A percentile compares a stretch with the other conserved stretches of the same genome.
Conservation (phyloP, 2,113 vertebrate species). For the Macaca nemestrina region DNA sequence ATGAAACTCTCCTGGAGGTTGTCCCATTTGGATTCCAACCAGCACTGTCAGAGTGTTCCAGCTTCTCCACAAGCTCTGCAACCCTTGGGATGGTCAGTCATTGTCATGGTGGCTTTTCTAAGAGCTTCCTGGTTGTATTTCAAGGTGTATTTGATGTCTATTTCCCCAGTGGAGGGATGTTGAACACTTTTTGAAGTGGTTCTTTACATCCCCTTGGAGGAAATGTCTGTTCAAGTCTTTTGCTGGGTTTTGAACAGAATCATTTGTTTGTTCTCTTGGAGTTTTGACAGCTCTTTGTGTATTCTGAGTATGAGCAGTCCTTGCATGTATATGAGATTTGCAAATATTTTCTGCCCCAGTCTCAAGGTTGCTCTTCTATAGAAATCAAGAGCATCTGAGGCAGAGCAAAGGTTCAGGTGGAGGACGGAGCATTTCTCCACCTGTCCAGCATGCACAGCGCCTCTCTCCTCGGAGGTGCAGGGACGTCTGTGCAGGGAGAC, state of each 20-base stretch:
- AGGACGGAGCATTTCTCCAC: background rate
- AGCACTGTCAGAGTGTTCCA: background rate
- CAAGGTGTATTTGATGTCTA: background rate
- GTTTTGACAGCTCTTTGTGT: background rate
- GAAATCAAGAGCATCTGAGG: background rate
- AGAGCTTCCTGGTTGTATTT: background rate
- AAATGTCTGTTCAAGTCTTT: background rate
- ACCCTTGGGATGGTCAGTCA: background rate
- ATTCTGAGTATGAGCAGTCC: background rate
- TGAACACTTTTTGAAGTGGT: background rate
- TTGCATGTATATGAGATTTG: background rate
- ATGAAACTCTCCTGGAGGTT: too few species aligned
- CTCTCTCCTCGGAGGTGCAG: background rate
- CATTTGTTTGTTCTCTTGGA: background rate
- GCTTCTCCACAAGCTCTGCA: background rate
- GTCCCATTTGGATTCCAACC: background rate
- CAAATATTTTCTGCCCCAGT: background rate
- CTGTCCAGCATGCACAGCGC: background rate
- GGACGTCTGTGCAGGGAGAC: background rate
- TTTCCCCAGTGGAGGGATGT: background rate
- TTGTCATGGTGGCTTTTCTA: background rate
- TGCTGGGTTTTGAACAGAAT: background rate
- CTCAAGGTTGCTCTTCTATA: background rate
- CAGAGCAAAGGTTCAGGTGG: background rate
- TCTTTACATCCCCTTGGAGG: background rate